Evolutionary conservation across 2,113 vertebrate genomes (phyloP).

Genomic region (Paedocypris sp.): DNA sequence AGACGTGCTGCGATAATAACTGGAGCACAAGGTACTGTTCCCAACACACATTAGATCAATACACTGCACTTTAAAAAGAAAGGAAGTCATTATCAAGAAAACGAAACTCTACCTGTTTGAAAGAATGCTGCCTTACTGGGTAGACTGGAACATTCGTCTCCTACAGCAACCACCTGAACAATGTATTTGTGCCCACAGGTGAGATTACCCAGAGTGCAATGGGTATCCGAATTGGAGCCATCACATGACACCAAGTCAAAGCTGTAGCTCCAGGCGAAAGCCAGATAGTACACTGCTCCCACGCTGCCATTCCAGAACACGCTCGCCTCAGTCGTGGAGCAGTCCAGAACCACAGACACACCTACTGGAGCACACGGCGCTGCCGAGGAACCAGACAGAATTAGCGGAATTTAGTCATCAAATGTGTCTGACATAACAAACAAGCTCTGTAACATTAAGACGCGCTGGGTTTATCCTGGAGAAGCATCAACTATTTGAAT

Average conservation of each 20-base stretch:
- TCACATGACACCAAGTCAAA: constrained; percentile 35
- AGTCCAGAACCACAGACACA: constrained; percentile 45
- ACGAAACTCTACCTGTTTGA: constrained; percentile 48
- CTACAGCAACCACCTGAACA: constrained; percentile 50
- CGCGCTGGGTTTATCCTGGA: too few relatives aligned
- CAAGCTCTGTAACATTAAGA: too few relatives aligned
- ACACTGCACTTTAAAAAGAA: not conserved
- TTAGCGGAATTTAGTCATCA: too few relatives aligned
- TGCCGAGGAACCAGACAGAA: constrained; percentile 19
- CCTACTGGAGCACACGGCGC: constrained; percentile 58
- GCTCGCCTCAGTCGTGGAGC: constrained; percentile 40
- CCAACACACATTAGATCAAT: not conserved
- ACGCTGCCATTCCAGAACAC: constrained; percentile 54
- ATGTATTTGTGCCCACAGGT: constrained; percentile 50
- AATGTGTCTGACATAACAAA: too few relatives aligned
- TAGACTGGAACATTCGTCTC: constrained; percentile 53
- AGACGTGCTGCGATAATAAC: constrained; percentile 29
- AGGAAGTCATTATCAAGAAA: not conserved
- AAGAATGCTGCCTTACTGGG: constrained; percentile 44
- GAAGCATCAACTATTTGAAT: too few relatives aligned
- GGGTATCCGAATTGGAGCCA: not conserved
- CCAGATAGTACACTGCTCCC: constrained; percentile 49
- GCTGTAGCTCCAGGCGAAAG: constrained; percentile 26
- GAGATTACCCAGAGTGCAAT: constrained; percentile 48
- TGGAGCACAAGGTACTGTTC: constrained; percentile 56